Percentiles rank a stretch among this genome's conserved stretches.
These are phyloP conservation scores for Melanargia galathea DNA, from an alignment of 2,888 invertebrate species.

Conservation along the genomic window DNA sequence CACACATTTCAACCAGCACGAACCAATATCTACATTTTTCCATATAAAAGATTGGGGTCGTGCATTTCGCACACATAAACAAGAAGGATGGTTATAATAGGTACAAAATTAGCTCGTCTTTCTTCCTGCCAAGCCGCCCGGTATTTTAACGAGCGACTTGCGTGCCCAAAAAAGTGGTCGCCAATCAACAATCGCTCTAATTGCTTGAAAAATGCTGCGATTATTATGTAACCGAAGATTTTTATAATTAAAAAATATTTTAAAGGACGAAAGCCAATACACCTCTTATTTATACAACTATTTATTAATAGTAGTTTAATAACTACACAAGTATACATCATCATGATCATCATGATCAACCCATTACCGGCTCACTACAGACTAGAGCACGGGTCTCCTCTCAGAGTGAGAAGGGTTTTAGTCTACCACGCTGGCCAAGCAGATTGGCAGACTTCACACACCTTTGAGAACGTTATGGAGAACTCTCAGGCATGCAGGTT, in stretches of 20 bases:
- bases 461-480: no score
- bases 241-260: constrained; percentile 33
- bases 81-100: constrained; percentile 65
- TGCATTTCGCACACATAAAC: constrained; percentile 59
- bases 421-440: no score
- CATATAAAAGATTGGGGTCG: constrained; percentile 64
- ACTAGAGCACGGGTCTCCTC: no score
- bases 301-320: no score
- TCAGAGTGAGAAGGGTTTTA: no score
- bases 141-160: constrained; percentile 74
- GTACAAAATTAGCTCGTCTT: constrained; percentile 65
- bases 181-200: constrained; percentile 56
- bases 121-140: constrained; percentile 57
- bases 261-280: constrained; percentile 11
- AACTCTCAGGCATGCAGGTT: no score
- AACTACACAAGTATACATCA: no score
- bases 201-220: constrained; percentile 57
- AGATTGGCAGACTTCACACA: no score
- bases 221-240: constrained; percentile 36
- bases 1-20: constrained; percentile 46
- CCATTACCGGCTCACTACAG: no score
- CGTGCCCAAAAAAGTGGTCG: constrained; percentile 56
- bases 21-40: constrained; percentile 49
- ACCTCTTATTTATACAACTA: no score
- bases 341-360: no score